Evolutionary conservation across 2,888 invertebrate species (phyloP).

Genomic region (Myopa tessellatipennis): DNA sequence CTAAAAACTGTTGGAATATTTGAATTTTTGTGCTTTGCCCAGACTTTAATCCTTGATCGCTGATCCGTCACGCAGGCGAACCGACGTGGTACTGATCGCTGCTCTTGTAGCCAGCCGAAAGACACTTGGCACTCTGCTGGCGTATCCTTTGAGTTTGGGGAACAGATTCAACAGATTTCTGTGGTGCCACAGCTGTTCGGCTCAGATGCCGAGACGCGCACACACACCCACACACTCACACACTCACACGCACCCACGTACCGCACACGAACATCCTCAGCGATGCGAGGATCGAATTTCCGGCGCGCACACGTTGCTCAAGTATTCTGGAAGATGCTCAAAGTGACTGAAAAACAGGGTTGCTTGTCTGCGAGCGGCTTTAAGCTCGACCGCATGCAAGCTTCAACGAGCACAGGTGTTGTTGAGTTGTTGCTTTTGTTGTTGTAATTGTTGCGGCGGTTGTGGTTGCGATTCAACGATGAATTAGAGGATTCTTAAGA

Average conservation of each 20-base stretch:
- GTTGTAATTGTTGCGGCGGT: slow-evolving; percentile 18
- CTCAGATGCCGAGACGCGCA: background rate
- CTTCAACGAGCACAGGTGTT: slow-evolving; percentile 26
- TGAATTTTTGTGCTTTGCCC: background rate
- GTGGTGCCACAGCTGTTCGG: slow-evolving; percentile 16
- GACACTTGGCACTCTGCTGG: background rate
- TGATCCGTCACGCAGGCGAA: slow-evolving; percentile 24
- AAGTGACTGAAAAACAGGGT: background rate
- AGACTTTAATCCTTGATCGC: background rate
- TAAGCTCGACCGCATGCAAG: slow-evolving; percentile 5
- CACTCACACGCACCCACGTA: slow-evolving; percentile 13
- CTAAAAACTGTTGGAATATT: background rate
- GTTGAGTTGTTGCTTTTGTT: background rate
- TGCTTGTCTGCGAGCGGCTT: background rate
- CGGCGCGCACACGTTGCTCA: slow-evolving; percentile 28
- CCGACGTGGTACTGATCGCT: slow-evolving; percentile 55
- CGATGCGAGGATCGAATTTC: slow-evolving; percentile 29
- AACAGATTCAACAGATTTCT: slow-evolving; percentile 26
- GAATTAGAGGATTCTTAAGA: background rate
- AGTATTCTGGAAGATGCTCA: slow-evolving; percentile 9
- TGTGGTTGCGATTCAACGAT: slow-evolving; percentile 8
- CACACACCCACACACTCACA: slow-evolving; percentile 29
- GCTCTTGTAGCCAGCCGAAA: background rate
- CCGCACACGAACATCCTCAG: slow-evolving; percentile 36
- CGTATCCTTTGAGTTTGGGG: background rate